Evolutionary conservation across 37 sponge, comb jelly and placozoan species (phyloP), one percentile per base, ranked within the genome.

Genomic region (Chondrosia reniformis): DNA sequence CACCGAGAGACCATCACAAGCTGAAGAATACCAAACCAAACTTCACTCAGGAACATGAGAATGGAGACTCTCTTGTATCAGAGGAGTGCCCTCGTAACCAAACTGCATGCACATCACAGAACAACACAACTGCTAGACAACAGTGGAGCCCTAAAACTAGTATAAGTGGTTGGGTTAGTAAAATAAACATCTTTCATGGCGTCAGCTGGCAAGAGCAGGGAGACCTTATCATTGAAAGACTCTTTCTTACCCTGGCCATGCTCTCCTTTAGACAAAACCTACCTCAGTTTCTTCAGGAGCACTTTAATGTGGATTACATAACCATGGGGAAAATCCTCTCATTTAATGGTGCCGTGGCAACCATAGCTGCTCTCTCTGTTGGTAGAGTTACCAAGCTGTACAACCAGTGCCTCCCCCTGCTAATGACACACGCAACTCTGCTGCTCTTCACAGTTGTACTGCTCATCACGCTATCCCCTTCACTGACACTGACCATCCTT

Each of bases 271-370:
- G 93, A 4, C 17, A 46, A 10, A 92, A 79, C 75, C 82, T 88
- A 49, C 44, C 86, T 44, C 33, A 85, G 3, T 92, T 92, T 46
- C 56, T 92, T 0, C 63, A 84, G 43, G 58, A 82, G 39, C 31
- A 76, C 21, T 89, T 83, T 39, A 28, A 61, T n/a, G 33, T 77
- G 13, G 63, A 55, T 46, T 59, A 79, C 45, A 58, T 32, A 32
- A 80, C 83, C 10, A 43, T 84, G n/a, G 94, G 94, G 8, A 52
- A 80, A 22, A 73, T 93, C 76, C 46, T 86, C 2, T 83, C 94
- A 24, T 89, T 81, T 27, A 86, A 69, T 63, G 94, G 81, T 25
- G 33, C 89, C 8, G 55, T 83, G 4, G 75, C 76, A 12, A 55
- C 79, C 1, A 10, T 79, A 36, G 76, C 85, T 1, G 59, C 87